These are phyloP conservation scores for Chelonia mydas DNA, from an alignment of 2,797 vertebrate species.

Conservation along the genomic window DNA sequence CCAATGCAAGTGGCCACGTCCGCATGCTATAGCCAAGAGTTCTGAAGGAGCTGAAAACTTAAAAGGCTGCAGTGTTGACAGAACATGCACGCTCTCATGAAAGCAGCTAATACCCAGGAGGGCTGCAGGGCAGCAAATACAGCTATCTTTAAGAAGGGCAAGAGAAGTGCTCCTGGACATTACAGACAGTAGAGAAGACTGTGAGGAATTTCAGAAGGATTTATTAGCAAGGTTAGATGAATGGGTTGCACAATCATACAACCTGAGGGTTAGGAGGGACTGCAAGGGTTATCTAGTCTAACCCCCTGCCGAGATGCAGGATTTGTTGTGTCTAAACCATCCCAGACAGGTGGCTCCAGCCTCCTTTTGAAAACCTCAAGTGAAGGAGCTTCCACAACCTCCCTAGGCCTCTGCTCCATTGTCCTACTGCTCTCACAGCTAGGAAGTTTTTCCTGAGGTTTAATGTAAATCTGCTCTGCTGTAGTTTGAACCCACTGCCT, in stretches of 20 bases:
- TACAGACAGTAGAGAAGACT: not conserved
- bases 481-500: too few relatives aligned
- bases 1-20: not conserved
- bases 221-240: not conserved
- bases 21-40: constrained; percentile 47
- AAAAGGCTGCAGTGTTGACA: constrained; percentile 62
- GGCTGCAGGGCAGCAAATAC: not conserved
- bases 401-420: too few relatives aligned
- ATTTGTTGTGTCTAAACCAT: too few relatives aligned
- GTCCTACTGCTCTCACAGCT: too few relatives aligned
- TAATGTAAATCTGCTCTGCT: too few relatives aligned
- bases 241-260: not conserved
- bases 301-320: too few relatives aligned
- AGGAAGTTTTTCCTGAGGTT: too few relatives aligned
- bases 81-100: constrained; percentile 53
- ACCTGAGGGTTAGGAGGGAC: too few relatives aligned
- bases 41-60: constrained; percentile 56
- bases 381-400: too few relatives aligned
- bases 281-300: too few relatives aligned
- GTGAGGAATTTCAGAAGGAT: not conserved
- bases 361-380: too few relatives aligned
- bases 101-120: not conserved
- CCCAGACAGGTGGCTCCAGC: too few relatives aligned
- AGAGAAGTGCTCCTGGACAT: constrained; percentile 11
- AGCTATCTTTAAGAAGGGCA: constrained; percentile 14